These are phyloP conservation scores for Gymnoscopelus microlampas DNA, from an alignment of 2,797 vertebrate genomes.

Conservation along the genomic window DNA sequence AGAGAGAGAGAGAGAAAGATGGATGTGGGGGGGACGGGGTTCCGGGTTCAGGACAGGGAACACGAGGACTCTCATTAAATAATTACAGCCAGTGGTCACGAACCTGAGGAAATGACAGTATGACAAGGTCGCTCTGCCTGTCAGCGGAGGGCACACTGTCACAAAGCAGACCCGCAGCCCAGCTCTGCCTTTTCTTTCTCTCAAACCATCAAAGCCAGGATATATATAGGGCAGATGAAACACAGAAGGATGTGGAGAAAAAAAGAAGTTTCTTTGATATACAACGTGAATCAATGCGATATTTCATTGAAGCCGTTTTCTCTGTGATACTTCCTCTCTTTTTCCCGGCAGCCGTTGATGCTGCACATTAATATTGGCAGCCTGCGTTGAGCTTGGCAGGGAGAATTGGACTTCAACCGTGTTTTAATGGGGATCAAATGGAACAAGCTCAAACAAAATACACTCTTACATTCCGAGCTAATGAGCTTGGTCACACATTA, in stretches of 20 bases:
- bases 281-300: slow-evolving; percentile 42
- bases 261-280: slow-evolving; percentile 59
- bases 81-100: slow-evolving; percentile 52
- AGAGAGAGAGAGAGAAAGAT: not conserved
- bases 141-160: slow-evolving; percentile 42
- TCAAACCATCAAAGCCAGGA: slow-evolving; percentile 47
- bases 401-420: slow-evolving; percentile 45
- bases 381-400: slow-evolving; percentile 20
- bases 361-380: slow-evolving; percentile 46
- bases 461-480: slow-evolving; percentile 57
- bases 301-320: slow-evolving; percentile 49
- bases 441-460: slow-evolving; percentile 63
- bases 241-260: slow-evolving; percentile 33
- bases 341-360: slow-evolving; percentile 9
- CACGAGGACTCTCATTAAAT: slow-evolving; percentile 51
- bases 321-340: slow-evolving; percentile 18
- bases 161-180: slow-evolving; percentile 24
- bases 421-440: slow-evolving; percentile 66
- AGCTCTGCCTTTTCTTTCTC: slow-evolving; percentile 33
- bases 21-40: not conserved
- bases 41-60: slow-evolving; percentile 17
- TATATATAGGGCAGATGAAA: slow-evolving; percentile 45
- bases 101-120: slow-evolving; percentile 37
- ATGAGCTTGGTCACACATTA: slow-evolving; percentile 59
- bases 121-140: slow-evolving; percentile 49